A percentile compares a stretch with the other conserved stretches of the same genome.
Conservation (phyloP, 2,888 invertebrate species). For the Epinotia ramella region DNA sequence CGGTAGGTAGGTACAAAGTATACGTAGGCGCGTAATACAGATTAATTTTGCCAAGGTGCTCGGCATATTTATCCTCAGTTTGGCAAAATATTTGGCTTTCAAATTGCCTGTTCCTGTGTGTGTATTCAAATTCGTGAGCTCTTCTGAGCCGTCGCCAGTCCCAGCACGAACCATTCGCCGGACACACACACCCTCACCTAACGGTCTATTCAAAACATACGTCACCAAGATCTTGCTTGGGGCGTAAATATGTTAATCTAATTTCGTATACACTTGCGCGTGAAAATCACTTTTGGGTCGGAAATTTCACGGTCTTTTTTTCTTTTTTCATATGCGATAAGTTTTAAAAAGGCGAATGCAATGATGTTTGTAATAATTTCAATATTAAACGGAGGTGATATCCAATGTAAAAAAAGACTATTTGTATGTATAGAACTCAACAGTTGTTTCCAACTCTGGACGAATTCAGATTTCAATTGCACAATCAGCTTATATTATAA, state of each 20-base stretch:
- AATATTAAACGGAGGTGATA: background rate
- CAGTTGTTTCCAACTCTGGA: too few species aligned
- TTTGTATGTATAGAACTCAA: too few species aligned
- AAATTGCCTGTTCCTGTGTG: slow-evolving; percentile 48
- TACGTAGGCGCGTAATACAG: slow-evolving; percentile 1
- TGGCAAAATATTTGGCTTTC: slow-evolving; percentile 50
- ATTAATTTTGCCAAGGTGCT: slow-evolving; percentile 31
- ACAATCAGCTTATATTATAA: too few species aligned
- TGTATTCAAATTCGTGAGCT: slow-evolving; percentile 47
- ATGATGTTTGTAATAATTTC: slow-evolving; percentile 12
- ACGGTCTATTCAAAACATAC: slow-evolving; percentile 22
- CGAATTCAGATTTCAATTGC: too few species aligned
- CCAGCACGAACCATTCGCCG: slow-evolving; percentile 11
- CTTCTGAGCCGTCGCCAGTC: slow-evolving; percentile 32
- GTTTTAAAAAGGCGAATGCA: slow-evolving; percentile 1
- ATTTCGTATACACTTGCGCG: slow-evolving; percentile 22
- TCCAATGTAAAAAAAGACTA: background rate
- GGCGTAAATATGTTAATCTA: slow-evolving; percentile 34
- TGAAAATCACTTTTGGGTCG: slow-evolving; percentile 26
- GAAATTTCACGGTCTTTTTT: slow-evolving; percentile 12
- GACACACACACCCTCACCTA: slow-evolving; percentile 6
- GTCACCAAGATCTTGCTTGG: slow-evolving; percentile 8
- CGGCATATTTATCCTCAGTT: slow-evolving; percentile 35
- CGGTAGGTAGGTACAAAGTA: background rate
- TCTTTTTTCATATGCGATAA: slow-evolving; percentile 6